A percentile compares a stretch with the other conserved stretches of the same genome.
These are phyloP conservation scores for Diphyllodes magnificus DNA, from an alignment of 2,113 vertebrate species.

Conservation along the genomic window DNA sequence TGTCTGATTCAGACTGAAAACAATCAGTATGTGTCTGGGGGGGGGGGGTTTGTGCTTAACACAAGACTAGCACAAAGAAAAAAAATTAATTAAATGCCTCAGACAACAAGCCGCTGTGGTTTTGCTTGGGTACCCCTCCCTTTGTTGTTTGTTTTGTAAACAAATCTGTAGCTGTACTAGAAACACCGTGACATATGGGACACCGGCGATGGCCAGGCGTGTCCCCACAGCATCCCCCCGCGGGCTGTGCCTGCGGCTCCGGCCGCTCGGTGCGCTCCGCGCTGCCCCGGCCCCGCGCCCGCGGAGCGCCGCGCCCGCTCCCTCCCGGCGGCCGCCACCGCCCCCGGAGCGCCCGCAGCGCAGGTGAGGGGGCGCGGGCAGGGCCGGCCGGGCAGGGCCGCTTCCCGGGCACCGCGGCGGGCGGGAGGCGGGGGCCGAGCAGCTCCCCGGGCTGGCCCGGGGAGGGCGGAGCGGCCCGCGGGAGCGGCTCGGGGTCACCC, in stretches of 20 bases:
- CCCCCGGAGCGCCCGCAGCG: no score
- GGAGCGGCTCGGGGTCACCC: background rate
- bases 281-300: background rate
- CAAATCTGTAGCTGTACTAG: accelerated
- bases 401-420: background rate
- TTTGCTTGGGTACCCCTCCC: background rate
- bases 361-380: background rate
- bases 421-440: background rate
- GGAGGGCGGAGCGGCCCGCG: background rate
- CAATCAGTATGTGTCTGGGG: background rate
- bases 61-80: background rate
- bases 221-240: accelerated
- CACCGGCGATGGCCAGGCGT: accelerated
- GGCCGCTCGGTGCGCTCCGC: background rate
- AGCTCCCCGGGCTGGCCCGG: background rate
- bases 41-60: background rate
- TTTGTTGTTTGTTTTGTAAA: background rate
- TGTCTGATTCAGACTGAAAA: background rate
- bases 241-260: background rate
- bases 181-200: accelerated
- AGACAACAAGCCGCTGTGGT: background rate
- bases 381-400: background rate
- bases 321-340: no score
- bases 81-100: background rate
- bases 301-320: background rate